phyloP scores from a whole-genome alignment of 2,888 invertebrate genomes.

The Tipula lateralis region DNA sequence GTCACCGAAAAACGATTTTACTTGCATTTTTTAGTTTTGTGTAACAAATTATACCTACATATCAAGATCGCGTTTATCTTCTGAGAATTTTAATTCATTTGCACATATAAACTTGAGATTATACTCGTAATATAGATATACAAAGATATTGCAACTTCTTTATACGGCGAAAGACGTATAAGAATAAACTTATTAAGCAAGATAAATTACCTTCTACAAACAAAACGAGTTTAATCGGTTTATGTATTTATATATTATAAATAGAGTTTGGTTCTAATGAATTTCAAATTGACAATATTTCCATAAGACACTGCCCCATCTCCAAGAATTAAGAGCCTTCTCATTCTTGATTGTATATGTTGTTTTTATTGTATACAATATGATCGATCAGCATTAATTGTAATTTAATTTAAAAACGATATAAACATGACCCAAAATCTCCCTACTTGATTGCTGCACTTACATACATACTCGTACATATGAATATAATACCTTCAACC shows the following conservation, averaged over 20 bases:
- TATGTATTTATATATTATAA: neutral
- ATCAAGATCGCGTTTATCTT: constrained; percentile 13
- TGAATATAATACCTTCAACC: constrained; percentile 27
- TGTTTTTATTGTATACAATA: neutral
- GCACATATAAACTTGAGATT: neutral
- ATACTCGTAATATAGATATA: neutral
- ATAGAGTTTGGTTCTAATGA: neutral
- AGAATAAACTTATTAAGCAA: neutral
- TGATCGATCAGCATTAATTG: neutral
- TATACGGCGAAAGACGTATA: neutral
- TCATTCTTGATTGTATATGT: neutral
- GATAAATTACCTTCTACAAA: neutral
- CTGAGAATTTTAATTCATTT: neutral
- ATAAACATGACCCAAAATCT: constrained; percentile 25
- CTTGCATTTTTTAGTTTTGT: neutral
- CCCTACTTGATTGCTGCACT: neutral
- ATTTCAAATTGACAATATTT: too few species aligned
- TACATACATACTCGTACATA: too few species aligned
- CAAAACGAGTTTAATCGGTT: neutral
- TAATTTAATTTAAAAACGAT: neutral
- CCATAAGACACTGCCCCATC: too few species aligned
- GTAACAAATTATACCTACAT: neutral
- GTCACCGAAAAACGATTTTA: neutral
- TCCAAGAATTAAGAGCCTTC: neutral
- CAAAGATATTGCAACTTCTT: constrained; percentile 9